phyloP scores from a whole-genome alignment of 2,888 invertebrate genomes.

The Aleiodes leptofemur region DNA sequence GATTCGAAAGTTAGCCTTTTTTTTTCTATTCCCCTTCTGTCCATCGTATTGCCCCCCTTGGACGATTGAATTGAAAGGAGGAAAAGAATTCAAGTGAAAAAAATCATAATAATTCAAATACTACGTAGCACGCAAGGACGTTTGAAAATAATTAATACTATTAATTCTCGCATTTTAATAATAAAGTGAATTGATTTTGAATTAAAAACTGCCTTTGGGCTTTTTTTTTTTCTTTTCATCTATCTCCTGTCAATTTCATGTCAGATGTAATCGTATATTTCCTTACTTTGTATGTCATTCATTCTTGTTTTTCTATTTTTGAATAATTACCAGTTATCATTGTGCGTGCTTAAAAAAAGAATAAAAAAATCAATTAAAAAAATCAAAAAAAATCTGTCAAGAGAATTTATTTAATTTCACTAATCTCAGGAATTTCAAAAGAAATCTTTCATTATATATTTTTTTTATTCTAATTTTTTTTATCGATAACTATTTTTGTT shows the following conservation, averaged over 20 bases:
- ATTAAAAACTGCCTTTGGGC: background rate
- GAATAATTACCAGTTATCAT: background rate
- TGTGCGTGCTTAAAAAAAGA: too few relatives aligned
- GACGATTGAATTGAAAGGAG: constrained; percentile 20
- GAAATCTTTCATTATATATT: too few relatives aligned
- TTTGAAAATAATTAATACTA: constrained; percentile 29
- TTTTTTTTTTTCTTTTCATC: background rate
- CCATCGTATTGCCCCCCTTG: background rate
- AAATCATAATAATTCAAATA: constrained; percentile 12
- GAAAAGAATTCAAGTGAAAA: background rate
- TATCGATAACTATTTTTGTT: too few relatives aligned
- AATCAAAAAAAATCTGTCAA: too few relatives aligned
- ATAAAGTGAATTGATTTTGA: constrained; percentile 29
- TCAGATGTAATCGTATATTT: constrained; percentile 29
- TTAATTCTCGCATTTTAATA: constrained; percentile 21
- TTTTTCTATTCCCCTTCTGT: background rate
- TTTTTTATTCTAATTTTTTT: too few relatives aligned
- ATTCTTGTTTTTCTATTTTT: constrained; percentile 2
- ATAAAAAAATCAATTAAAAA: too few relatives aligned
- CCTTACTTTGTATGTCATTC: background rate
- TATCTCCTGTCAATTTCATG: constrained; percentile 12
- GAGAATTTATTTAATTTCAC: too few relatives aligned
- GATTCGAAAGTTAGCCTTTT: constrained; percentile 52
- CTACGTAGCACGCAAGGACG: constrained; percentile 30
- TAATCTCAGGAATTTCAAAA: too few relatives aligned